Evolutionary conservation across 2,888 invertebrate genomes (phyloP), one percentile per base, ranked within the genome.

Genomic region (Phytoseiulus persimilis): DNA sequence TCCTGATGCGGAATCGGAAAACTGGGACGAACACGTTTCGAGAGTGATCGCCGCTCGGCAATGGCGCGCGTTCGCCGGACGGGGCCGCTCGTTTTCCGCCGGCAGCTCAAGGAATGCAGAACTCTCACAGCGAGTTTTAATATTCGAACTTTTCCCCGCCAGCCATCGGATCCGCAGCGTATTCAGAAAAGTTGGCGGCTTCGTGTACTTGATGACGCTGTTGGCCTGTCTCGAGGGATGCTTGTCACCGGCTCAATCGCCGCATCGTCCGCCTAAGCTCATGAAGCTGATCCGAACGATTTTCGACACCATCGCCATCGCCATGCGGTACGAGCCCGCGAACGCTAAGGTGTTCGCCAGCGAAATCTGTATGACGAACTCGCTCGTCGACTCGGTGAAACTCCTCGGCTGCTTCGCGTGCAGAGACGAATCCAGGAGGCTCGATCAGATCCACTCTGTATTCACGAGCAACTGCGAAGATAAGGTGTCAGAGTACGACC

Each of bases 291-390:
- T 98, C 90, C 95, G 96, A 92, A 95, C 96, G 90, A 97, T 98
- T 18, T 98, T 98, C 93, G 96, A 97, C 92, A 97, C 98, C 0
- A 95, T 99, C 91, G 96, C 97, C 90, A 97, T 98, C 0, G 98
- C 98, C 0, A 99, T 99, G 99, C 94, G 99, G 91, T 99, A 98
- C 92, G 99, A 99, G 93, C 99, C 99, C 0, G 98, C 98, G 0
- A 99, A 99, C 93, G 99, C 99, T 0, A 98, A 98, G 93, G 97
- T 98, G 94, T 99, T 99, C 94, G 96, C 97, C 92, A 96, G 97
- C 91, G 99, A 99, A 23, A 87, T 87, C 87, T 87, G 87, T 31
- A 23, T 23, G n/a, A 87, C 87, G 32, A 87, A 87, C 33, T 87
- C 87, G 87, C 94, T 99, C 32, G 97, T 97, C 92, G 97, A 98